A percentile compares a stretch with the other conserved stretches of the same genome.
phyloP scores from a whole-genome alignment of 2,113 vertebrate species.

The Perca flavescens region DNA sequence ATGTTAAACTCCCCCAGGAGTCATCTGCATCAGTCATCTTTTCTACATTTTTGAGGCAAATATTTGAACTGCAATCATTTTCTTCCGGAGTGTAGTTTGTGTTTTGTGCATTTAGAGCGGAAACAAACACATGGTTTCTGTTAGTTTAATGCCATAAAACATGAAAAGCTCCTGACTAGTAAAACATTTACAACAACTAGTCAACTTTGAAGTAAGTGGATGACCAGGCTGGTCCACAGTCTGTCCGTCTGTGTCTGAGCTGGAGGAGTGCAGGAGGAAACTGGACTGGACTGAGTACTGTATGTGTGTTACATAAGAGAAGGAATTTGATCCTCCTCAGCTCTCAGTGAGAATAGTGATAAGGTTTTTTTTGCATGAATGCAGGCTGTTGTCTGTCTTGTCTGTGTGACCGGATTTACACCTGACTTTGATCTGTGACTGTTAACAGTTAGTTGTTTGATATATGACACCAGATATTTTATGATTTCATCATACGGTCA shows the following conservation, averaged over 20 bases:
- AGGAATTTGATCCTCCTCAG: slow-evolving; percentile 33
- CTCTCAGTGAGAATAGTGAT: slow-evolving; percentile 12
- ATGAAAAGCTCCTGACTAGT: neutral
- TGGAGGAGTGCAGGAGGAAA: neutral
- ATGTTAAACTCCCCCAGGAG: neutral
- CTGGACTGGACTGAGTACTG: slow-evolving; percentile 1
- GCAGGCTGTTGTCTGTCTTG: neutral
- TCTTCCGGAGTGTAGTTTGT: neutral
- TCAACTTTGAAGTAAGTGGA: slow-evolving; percentile 3
- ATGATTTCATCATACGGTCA: no score
- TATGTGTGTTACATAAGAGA: slow-evolving; percentile 25
- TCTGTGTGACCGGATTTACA: neutral
- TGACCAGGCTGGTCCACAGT: no score
- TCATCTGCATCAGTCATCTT: neutral
- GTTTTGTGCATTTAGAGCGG: neutral
- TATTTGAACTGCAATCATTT: neutral
- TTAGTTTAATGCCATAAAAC: slow-evolving; percentile 4
- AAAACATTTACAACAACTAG: slow-evolving; percentile 18
- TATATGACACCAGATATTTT: neutral
- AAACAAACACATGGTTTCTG: neutral
- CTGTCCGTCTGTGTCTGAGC: neutral
- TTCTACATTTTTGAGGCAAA: no score
- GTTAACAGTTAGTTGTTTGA: neutral
- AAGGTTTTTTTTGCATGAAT: slow-evolving; percentile 1
- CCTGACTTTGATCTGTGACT: neutral